phyloP scores from a whole-genome alignment of 2,888 invertebrate genomes.

The Lypha dubia region DNA sequence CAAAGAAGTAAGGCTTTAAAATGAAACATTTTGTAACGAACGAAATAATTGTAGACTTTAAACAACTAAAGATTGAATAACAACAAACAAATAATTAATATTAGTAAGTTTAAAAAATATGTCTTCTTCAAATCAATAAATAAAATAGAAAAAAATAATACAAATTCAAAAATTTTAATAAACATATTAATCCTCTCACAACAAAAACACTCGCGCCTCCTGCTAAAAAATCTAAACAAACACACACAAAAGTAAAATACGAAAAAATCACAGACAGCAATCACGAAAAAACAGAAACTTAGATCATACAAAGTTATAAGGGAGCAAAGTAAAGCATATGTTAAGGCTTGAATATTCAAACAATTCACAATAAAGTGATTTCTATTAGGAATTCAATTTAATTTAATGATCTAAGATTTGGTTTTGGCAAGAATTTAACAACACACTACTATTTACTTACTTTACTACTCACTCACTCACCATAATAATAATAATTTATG shows the following conservation, averaged over 20 bases:
- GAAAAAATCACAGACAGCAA: background rate
- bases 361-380: background rate
- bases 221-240: background rate
- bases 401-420: conserved; percentile 37
- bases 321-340: conserved; percentile 10
- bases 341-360: background rate
- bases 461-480: conserved; percentile 19
- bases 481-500: conserved; percentile 62
- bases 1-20: conserved; percentile 65
- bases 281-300: background rate
- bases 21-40: conserved; percentile 65
- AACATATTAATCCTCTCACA: conserved; percentile 14
- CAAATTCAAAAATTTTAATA: conserved; percentile 36
- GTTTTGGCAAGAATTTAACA: background rate
- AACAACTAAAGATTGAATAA: conserved; percentile 32
- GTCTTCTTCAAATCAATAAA: conserved; percentile 52
- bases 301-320: conserved; percentile 3
- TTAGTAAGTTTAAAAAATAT: conserved; percentile 64
- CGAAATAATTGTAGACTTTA: conserved; percentile 55
- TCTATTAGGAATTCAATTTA: background rate
- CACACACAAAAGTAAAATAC: conserved; percentile 7
- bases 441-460: too few relatives aligned
- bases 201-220: background rate
- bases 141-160: conserved; percentile 13
- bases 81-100: conserved; percentile 15